Conservation (phyloP, 1,140 invertebrate genomes). For the Callitettix versicolor region DNA sequence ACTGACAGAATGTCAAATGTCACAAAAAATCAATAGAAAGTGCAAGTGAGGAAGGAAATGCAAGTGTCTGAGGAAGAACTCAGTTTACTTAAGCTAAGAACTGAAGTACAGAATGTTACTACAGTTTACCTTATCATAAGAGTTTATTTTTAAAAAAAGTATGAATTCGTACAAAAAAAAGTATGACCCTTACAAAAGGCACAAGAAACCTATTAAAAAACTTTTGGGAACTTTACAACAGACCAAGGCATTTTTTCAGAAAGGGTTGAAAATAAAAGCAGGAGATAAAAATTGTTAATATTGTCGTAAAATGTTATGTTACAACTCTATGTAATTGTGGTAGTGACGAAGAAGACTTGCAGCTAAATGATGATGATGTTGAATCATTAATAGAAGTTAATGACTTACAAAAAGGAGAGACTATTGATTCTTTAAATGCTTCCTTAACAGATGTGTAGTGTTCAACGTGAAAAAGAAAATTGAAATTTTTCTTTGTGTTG, state of each 20-base stretch:
- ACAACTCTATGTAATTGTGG: too few species aligned
- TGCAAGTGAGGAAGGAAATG: too few species aligned
- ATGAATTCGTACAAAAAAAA: constrained; percentile 1
- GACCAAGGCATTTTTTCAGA: too few species aligned
- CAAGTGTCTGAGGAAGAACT: not conserved
- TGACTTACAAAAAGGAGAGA: constrained; percentile 3
- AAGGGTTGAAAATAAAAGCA: too few species aligned
- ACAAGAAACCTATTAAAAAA: not conserved
- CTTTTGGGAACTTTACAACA: too few species aligned
- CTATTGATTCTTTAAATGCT: constrained; percentile 2
- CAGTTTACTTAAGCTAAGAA: not conserved
- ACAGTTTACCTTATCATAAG: not conserved
- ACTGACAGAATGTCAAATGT: not conserved
- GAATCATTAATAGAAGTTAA: not conserved
- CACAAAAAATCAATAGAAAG: too few species aligned
- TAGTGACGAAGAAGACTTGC: too few species aligned
- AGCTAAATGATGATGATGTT: not conserved
- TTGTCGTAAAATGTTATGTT: too few species aligned
- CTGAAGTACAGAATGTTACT: too few species aligned
- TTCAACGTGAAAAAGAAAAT: constrained; percentile 4
- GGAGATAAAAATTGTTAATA: too few species aligned
- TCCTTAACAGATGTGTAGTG: not conserved
- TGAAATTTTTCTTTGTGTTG: not conserved
- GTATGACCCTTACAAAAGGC: not conserved
- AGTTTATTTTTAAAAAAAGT: not conserved